Evolutionary conservation across 1,140 invertebrate genomes (phyloP).

Genomic region (Drosophila kurseongensis): DNA sequence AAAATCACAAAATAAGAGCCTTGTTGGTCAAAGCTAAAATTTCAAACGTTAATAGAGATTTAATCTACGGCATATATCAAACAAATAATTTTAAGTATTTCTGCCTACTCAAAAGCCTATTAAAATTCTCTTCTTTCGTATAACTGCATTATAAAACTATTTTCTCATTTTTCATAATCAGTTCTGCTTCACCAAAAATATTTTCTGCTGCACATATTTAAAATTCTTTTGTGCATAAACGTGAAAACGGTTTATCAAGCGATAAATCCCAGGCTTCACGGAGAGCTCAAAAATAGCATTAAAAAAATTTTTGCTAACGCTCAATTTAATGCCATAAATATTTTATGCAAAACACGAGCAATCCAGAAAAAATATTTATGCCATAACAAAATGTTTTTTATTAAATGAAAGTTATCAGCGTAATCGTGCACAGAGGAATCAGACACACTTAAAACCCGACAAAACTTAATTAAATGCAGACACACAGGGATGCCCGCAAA

Average conservation of each 20-base stretch:
- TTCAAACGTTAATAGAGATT: too few relatives aligned
- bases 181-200: neutral
- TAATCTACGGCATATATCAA: too few relatives aligned
- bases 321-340: constrained; percentile 74
- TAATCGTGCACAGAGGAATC: constrained; percentile 37
- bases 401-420: constrained; percentile 63
- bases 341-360: constrained; percentile 59
- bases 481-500: constrained; percentile 28
- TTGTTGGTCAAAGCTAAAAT: too few relatives aligned
- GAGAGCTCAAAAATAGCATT: constrained; percentile 18
- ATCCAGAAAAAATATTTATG: constrained; percentile 36
- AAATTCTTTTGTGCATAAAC: constrained; percentile 42
- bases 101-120: neutral
- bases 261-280: constrained; percentile 28
- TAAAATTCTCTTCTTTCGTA: neutral
- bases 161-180: neutral
- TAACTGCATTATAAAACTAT: neutral
- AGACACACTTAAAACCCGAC: constrained; percentile 57
- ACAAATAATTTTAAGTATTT: too few relatives aligned
- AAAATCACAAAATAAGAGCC: too few relatives aligned
- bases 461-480: constrained; percentile 78
- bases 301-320: constrained; percentile 39
- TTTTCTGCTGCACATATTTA: constrained; percentile 16
- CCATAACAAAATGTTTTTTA: constrained; percentile 24
- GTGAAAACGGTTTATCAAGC: constrained; percentile 55